Evolutionary conservation across 2,888 invertebrate species (phyloP), one percentile per base, ranked within the genome.

Genomic region (Rhagophthalmus giganteus): DNA sequence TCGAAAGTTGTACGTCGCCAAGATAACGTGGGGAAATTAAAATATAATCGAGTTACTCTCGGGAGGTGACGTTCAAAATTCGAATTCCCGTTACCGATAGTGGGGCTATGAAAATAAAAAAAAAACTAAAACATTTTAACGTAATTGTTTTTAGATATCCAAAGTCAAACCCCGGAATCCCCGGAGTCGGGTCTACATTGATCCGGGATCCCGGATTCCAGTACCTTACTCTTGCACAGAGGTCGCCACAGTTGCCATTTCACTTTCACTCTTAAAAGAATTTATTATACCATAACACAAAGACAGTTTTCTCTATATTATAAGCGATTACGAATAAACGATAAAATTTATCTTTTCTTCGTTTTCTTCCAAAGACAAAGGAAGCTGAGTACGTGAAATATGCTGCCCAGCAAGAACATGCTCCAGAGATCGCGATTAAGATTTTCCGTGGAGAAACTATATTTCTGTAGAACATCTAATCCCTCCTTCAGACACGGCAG

Each of bases 401-500:
- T 65, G 15, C 83, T 64, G 68, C 86, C 87, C 1, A 91, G 76
- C 4, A 79, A 67, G 32, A 83, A 57, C 74, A 92, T 83, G 1
- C 84, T 82, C 49, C 81, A 64, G 33, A 91, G 76, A 71, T 92
- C 86, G 1, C 74, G 69, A 74, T 80, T 80, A 24, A 90, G 78
- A 65, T 86, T 79, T 26, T 70, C 73, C 47, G 78, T 79, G 0
- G 79, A 73, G 73, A 92, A 92, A 72, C 87, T 87, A 68, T 86
- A 90, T 50, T 81, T 82, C 25, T 80, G 79, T 30, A 92, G 76
- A 0, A 92, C 90, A 64, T 87, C 84, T 11, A 78, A 75, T 0
- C 91, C 92, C 1, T 81, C 81, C 51, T 78, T 81, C 35, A 90
- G 72, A 66, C 92, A 93, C 0, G 90, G 90, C 4, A 85, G 69